Base-by-base conservation (phyloP, 2,113 vertebrate species). In the Carassius gibelio region DNA sequence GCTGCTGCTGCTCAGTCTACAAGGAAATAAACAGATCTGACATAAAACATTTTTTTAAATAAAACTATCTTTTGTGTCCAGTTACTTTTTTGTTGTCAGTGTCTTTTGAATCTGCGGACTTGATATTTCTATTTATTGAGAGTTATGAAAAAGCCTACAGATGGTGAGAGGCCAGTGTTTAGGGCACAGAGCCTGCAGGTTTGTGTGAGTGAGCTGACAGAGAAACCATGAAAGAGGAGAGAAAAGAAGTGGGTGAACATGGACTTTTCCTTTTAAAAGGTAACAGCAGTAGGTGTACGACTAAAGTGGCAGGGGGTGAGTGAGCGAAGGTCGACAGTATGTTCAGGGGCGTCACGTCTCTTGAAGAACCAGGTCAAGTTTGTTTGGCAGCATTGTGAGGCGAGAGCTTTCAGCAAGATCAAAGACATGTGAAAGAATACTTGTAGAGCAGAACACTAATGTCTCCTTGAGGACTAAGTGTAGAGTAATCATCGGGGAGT, bases 291-390 rank as follows among this genome's bases (percentile, higher is more conserved):
- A 52, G 45, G 45, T 81, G 62, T 21, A 36, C 3, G 26, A 52
- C 45, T 81, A 69, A 66, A 68, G 79, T 48, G 42, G 61, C 26
- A 6, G 62, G 26, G 30, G 68, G 68, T 68, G 42, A 81, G 42
- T 5, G 15, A 21, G 42, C 30, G 57, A 77, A 57, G 75, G 75
- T 77, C 26, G 10, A 62, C 55, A 38, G 76, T 59, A 15, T 57
- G 21, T 81, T 50, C 45, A 42, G 30, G 30, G 30, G 34, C 21
- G 17, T 52, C 8, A 57, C 14, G 14, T n/a, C 66, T 83, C 52
- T 68, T 57, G 68, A 72, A 72, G 68, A 15, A 83, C 68, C 81
- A 72, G 81, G 81, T 83, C 68, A 72, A 83, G 81, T 57, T 59
- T 83, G 68, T 83, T 59, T 83, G 68, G n/a, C 52, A 26, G 81